Evolutionary conservation across 1,140 invertebrate genomes (phyloP).

Genomic region (Bombus picipes): DNA sequence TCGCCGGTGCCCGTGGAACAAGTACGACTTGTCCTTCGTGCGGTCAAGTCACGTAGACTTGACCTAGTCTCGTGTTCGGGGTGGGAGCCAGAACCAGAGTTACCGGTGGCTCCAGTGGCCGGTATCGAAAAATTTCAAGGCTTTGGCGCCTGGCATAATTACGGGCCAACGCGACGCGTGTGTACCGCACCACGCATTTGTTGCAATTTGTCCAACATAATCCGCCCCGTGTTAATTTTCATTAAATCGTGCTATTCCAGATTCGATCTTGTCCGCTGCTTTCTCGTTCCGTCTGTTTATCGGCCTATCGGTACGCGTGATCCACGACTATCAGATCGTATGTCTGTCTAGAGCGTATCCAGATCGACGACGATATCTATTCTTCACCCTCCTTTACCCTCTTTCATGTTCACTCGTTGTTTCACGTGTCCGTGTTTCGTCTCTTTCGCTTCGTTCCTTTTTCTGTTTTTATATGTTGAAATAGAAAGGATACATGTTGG

Average conservation of each 20-base stretch:
- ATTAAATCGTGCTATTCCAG: slow-evolving; percentile 68
- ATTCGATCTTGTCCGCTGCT: slow-evolving; percentile 59
- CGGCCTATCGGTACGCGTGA: slow-evolving; percentile 57
- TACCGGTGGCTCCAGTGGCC: slow-evolving; percentile 58
- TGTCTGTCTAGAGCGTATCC: slow-evolving; percentile 59
- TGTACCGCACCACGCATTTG: slow-evolving; percentile 43
- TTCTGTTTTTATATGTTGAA: not conserved
- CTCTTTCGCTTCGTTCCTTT: not conserved
- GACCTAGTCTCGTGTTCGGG: slow-evolving; percentile 62
- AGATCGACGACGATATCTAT: slow-evolving; percentile 50
- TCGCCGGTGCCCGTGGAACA: slow-evolving; percentile 53
- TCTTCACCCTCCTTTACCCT: not conserved
- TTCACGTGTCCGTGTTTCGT: not conserved
- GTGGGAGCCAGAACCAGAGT: slow-evolving; percentile 66
- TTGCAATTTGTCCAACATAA: slow-evolving; percentile 68
- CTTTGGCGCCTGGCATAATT: slow-evolving; percentile 55
- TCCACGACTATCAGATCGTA: slow-evolving; percentile 61
- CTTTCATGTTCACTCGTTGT: not conserved
- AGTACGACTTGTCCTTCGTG: slow-evolving; percentile 68
- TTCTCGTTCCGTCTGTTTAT: slow-evolving; percentile 27
- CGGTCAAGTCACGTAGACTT: slow-evolving; percentile 71
- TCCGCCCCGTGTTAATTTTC: slow-evolving; percentile 63
- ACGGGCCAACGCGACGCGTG: slow-evolving; percentile 14
- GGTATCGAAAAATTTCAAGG: slow-evolving; percentile 67
- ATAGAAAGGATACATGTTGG: not conserved